Evolutionary conservation across 1,140 invertebrate species (phyloP), one percentile per base, ranked within the genome.

Genomic region (Oreohelix idahoensis): DNA sequence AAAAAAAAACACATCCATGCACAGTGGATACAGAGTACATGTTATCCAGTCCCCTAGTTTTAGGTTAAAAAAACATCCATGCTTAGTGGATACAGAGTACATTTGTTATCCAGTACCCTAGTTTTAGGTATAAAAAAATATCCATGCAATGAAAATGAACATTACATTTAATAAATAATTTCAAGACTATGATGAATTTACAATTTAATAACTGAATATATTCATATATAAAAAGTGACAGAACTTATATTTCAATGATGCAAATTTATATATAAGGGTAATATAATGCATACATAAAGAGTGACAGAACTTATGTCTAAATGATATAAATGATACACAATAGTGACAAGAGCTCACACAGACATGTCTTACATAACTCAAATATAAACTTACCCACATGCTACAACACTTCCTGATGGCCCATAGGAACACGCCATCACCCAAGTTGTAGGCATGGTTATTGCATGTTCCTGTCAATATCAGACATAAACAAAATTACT

Each of bases 401-500:
- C 98, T 69, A 99, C 97, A 90, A 98, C 95, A 92, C 95, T 96
- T 81, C 98, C 98, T 69, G 97, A 98, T 38, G 98, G 98, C 10
- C 98, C 97, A 94, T 98, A 99, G 13, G 98, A 98, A 93, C 98
- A 99, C 36, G 98, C 97, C 97, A 99, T 99, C 66, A 99, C 97
- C 98, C 98, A 99, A 23, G 98, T 99, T 66, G 98, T 99, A 80
- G 98, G 97, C 98, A 99, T 99, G 49, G 98, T 97, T 63, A 99
- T 96, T 10, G 98, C 98, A 94, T 98, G 97, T 93, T 99, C 98
- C 94, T 93, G 81, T 75, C 10, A 42, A 49, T 20, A 71, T n/a
- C n/a, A 49, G 4, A 63, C 66, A 0, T 45, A 10, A 42, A 58
- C 51, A 58, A 23, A 58, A 15, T 45, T 8, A 45, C n/a, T n/a